Percentiles rank a stretch among this genome's conserved stretches.
phyloP scores from a whole-genome alignment of 2,113 vertebrate genomes.

The Crotalus horridus region DNA sequence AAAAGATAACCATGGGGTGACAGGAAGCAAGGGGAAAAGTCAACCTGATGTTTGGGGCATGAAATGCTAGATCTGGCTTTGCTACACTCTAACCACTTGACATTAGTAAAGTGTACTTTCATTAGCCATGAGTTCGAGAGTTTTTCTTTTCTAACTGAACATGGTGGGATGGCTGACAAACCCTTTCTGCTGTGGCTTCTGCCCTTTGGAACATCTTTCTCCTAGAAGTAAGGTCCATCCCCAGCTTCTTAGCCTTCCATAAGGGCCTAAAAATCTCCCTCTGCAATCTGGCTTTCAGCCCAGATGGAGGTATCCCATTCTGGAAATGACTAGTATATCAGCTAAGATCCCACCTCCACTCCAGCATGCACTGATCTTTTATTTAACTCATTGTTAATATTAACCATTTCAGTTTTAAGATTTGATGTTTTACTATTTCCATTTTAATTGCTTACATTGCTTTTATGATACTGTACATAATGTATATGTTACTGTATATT shows the following conservation, averaged over 20 bases:
- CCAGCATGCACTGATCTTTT: too few species aligned
- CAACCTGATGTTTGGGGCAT: background rate
- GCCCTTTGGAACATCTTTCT: background rate
- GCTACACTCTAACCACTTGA: background rate
- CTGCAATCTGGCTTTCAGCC: too few species aligned
- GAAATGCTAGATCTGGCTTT: background rate
- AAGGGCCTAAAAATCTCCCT: background rate
- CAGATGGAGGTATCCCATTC: too few species aligned
- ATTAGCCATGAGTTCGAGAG: background rate
- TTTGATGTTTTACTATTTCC: background rate
- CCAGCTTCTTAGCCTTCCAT: background rate
- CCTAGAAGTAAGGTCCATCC: background rate
- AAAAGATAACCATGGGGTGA: background rate
- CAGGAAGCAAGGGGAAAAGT: background rate
- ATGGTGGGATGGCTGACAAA: background rate
- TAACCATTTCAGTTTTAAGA: too few species aligned
- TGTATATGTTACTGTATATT: background rate
- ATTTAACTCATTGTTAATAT: too few species aligned
- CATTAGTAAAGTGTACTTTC: background rate
- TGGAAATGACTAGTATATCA: too few species aligned
- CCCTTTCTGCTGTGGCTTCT: background rate
- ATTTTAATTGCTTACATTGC: background rate
- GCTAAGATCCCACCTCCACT: too few species aligned
- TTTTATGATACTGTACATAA: background rate
- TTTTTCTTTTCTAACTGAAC: background rate